phyloP scores from a whole-genome alignment of 2,888 invertebrate genomes.

The Coelopa pilipes region DNA sequence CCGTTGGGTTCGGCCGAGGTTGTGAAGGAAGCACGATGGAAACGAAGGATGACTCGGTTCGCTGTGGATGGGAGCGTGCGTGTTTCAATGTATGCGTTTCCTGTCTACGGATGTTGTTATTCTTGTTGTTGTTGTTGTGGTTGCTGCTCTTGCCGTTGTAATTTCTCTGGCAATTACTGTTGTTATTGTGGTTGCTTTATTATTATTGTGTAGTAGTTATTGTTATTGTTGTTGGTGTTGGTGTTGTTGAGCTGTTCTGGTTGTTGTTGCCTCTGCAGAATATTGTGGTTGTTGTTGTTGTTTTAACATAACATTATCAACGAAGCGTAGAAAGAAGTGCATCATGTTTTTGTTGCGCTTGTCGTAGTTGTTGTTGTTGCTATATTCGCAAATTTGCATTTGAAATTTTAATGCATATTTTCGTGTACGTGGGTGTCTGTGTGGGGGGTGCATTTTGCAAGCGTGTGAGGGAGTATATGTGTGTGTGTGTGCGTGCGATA shows the following conservation, averaged over 20 bases:
- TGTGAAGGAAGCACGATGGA: too few relatives aligned
- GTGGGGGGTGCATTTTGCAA: background rate
- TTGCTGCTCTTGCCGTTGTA: background rate
- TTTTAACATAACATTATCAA: slow-evolving; percentile 19
- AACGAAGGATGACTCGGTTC: background rate
- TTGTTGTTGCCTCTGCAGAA: background rate
- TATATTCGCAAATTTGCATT: slow-evolving; percentile 29
- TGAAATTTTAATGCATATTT: slow-evolving; percentile 3
- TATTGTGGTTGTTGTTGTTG: slow-evolving; percentile 4
- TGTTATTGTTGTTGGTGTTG: background rate
- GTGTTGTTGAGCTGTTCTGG: too few relatives aligned
- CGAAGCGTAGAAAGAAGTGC: slow-evolving; percentile 14
- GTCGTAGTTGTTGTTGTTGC: background rate
- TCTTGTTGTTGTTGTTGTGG: background rate
- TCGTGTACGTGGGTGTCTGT: background rate
- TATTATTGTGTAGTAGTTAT: background rate
- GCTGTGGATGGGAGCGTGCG: background rate
- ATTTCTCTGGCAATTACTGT: background rate
- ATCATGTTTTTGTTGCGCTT: too few relatives aligned
- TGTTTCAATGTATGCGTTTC: background rate
- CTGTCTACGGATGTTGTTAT: background rate
- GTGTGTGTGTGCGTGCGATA: background rate
- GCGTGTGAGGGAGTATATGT: background rate
- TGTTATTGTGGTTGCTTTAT: background rate
- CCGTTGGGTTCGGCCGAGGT: too few relatives aligned